Base-by-base conservation (phyloP, 2,113 vertebrate species). In the Tragulus kanchil region DNA sequence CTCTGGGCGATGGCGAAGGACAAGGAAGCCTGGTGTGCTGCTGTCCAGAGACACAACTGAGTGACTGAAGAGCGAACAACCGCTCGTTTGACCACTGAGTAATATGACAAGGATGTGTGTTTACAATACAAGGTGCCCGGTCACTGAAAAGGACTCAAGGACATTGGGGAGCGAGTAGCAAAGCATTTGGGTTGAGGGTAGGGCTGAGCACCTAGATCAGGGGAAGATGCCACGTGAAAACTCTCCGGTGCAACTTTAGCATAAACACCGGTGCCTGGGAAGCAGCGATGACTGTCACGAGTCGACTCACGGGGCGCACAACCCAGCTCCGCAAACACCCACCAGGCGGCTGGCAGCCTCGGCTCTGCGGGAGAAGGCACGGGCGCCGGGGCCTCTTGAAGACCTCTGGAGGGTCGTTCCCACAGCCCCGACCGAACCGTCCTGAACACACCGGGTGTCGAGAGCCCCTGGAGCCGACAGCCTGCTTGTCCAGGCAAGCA, bases 391-490 rank as follows among this genome's bases (percentile, higher is more conserved):
- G 71, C 9, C 65, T 50, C 50, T 1, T 5, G 42, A 69, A 64
- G 54, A 52, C 13, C 5, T 36, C 45, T 26, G 71, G 15, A 26
- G 25, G 73, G 81, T 61, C 0, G 0, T 17, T n/a, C 31, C 73
- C 86, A 21, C 8, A 0, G 48, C 45, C 59, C 69, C 13, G 1
- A 3, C 0, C 28, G 89, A 89, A 50, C 17, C n/a, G 31, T 71
- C 79, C 36, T 31, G 58, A 90, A 78, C 0, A 1, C 8, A 3
- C 8, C 8, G 23, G 48, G 45, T 62, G 56, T 9, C 2, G 0
- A 10, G 0, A 25, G 16, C 45, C 0, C 0, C n/a, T 2, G 19
- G 1, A 90, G 8, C 62, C 42, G 0, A 3, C 3, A 8, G 79
- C 78, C 45, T 50, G 21, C 91, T 48, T 15, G 26, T 61, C 6